Conservation (phyloP, 2,888 invertebrate species). For the Drosophila multiciliata region DNA sequence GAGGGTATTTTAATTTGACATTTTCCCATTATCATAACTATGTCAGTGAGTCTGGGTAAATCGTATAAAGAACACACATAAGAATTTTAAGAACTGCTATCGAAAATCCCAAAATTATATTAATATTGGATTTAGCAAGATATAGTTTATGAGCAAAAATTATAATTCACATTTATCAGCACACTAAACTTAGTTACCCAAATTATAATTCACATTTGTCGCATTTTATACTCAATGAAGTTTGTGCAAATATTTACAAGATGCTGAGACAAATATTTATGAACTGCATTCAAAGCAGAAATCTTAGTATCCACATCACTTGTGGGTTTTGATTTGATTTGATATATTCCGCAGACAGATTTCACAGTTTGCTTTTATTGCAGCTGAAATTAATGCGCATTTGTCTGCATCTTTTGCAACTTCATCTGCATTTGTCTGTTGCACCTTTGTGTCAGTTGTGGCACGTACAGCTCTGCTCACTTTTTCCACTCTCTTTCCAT, state of each 20-base stretch:
- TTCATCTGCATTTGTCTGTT: slow-evolving; percentile 40
- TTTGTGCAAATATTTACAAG: not conserved
- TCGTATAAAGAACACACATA: not conserved
- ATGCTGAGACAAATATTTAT: slow-evolving; percentile 14
- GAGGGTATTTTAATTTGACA: not conserved
- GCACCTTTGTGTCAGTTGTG: slow-evolving; percentile 33
- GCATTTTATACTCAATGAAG: slow-evolving; percentile 7
- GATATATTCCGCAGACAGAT: slow-evolving; percentile 12
- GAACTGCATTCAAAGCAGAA: slow-evolving; percentile 19
- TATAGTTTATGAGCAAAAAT: not conserved
- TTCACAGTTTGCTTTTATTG: slow-evolving; percentile 7
- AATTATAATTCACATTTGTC: slow-evolving; percentile 5
- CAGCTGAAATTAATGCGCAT: slow-evolving; percentile 40
- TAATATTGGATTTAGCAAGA: not conserved
- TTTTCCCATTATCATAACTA: not conserved
- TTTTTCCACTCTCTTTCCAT: not conserved
- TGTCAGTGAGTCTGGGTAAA: not conserved
- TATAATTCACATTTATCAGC: slow-evolving; percentile 6
- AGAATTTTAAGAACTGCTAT: not conserved
- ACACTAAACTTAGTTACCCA: not conserved
- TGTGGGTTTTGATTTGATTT: slow-evolving; percentile 14
- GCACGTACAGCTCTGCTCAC: slow-evolving; percentile 21
- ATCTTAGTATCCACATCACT: not conserved
- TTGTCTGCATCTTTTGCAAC: slow-evolving; percentile 28
- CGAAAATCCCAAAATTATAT: not conserved